A percentile compares a stretch with the other conserved stretches of the same genome.
Evolutionary conservation across 2,888 invertebrate species (phyloP).

Genomic region (Leptopilina syphax): DNA sequence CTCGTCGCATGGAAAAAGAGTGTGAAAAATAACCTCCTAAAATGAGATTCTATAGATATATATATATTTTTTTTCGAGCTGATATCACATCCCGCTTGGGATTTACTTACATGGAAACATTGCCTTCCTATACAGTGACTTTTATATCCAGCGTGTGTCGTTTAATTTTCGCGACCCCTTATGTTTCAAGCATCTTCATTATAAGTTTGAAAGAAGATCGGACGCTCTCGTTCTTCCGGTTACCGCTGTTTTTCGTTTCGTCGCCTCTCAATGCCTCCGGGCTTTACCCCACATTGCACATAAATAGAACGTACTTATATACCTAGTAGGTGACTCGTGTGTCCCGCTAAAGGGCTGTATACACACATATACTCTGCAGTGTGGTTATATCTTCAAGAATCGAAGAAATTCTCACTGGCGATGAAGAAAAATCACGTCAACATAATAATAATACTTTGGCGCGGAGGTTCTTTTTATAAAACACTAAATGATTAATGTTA

Average conservation of each 20-base stretch:
- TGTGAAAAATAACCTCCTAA: conserved; percentile 46
- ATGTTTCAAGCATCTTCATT: conserved; percentile 62
- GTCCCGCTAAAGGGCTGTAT: neutral
- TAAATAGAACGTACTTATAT: conserved; percentile 18
- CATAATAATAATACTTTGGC: too few species aligned
- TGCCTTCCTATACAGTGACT: neutral
- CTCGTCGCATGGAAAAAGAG: conserved; percentile 48
- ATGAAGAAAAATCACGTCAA: neutral
- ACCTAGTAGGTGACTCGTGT: neutral
- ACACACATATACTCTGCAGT: too few species aligned
- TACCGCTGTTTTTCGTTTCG: conserved; percentile 24
- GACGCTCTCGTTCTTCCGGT: conserved; percentile 2
- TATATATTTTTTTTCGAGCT: conserved; percentile 52
- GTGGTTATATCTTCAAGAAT: conserved; percentile 16
- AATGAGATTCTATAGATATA: conserved; percentile 49
- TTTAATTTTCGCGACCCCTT: conserved; percentile 49
- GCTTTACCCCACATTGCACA: conserved; percentile 12
- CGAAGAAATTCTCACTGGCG: conserved; percentile 3
- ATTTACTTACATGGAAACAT: conserved; percentile 11
- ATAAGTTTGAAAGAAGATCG: conserved; percentile 56
- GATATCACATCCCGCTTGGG: conserved; percentile 9
- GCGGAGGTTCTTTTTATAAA: too few species aligned
- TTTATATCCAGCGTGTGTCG: neutral
- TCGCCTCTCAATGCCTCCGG: conserved; percentile 7
- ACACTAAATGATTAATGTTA: too few species aligned